These are phyloP conservation scores for Brachyopa scutellaris DNA, from an alignment of 2,888 invertebrate genomes.

Conservation along the genomic window DNA sequence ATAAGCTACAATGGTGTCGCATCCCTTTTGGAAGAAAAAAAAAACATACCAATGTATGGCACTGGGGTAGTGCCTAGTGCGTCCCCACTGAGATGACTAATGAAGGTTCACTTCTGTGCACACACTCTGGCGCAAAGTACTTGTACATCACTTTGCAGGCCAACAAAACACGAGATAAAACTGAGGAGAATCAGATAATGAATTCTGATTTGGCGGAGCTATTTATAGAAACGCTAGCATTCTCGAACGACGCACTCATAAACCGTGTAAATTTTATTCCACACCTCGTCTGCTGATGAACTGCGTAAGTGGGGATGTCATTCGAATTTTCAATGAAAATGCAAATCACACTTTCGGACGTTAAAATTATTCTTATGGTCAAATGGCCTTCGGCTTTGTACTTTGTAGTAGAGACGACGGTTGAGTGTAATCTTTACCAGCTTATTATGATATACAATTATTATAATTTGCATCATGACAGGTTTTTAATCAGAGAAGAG, in stretches of 20 bases:
- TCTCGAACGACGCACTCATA: conserved; percentile 59
- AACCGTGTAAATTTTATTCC: conserved; percentile 16
- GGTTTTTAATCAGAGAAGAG: too few species aligned
- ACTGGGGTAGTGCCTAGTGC: background rate
- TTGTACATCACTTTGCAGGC: conserved; percentile 46
- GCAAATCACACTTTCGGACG: conserved; percentile 21
- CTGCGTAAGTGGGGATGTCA: conserved; percentile 46
- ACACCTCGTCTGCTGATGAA: background rate
- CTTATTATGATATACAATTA: too few species aligned
- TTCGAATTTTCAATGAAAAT: conserved; percentile 51
- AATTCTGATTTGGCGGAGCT: conserved; percentile 54
- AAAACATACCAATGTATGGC: conserved; percentile 3
- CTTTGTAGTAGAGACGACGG: too few species aligned
- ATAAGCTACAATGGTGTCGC: conserved; percentile 62
- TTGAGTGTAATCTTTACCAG: too few species aligned
- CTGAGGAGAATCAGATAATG: background rate
- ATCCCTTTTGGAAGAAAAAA: conserved; percentile 55
- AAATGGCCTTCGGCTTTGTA: too few species aligned
- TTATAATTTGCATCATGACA: too few species aligned
- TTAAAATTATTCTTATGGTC: too few species aligned
- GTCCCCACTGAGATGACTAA: conserved; percentile 45
- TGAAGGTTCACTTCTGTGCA: conserved; percentile 39
- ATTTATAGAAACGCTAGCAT: conserved; percentile 55
- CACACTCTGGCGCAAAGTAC: background rate
- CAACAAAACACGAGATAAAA: conserved; percentile 40